Base-by-base conservation (phyloP, 1,140 invertebrate species). In the Penaeus chinensis region DNA sequence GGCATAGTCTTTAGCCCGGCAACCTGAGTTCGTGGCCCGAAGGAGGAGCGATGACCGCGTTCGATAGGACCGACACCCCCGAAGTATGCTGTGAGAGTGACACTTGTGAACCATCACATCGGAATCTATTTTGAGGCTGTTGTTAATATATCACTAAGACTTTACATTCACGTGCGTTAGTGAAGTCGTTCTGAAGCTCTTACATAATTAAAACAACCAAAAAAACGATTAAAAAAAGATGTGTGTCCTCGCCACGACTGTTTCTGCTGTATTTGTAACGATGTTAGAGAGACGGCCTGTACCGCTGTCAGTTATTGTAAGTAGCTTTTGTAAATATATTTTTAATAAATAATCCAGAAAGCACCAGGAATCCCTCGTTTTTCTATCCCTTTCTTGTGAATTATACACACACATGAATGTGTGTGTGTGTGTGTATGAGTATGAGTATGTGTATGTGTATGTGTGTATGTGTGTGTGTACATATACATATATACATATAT, bases 321-420 rank as follows among this genome's bases (percentile, higher is more conserved):
- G 69, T 84, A 84, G 82, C 82, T 84, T 84, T 84, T 84, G 82
- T 84, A 76, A 84, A 84, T 84, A 84, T 84, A 84, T 84, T 84
- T 84, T 84, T 84, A 84, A 84, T 84, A 84, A 84, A 76, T 71
- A 84, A 84, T 76, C 20, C 47, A 84, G n/a, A 79, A 79, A 84
- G 66, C 80, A 76, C 42, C 77, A 79, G 10, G 18, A 79, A 62
- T n/a, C 60, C 27, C 7, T 81, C 32, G 60, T 20, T 82, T 63
- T 65, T 22, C 22, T 82, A 32, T 32, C 32, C 60, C 10, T 27
- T 63, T 37, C 27, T 16, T 19, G 60, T 13, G 27, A 24, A 62
- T 81, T 11, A 8, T n/a, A 22, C 60, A 80, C 18, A 5, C 32
- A n/a, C 19, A 61, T 19, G 61, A 8, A 22, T 63, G 3, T 19